Evolutionary conservation across 1,140 invertebrate genomes (phyloP), one percentile per base, ranked within the genome.

Genomic region (Saxidomus purpurata): DNA sequence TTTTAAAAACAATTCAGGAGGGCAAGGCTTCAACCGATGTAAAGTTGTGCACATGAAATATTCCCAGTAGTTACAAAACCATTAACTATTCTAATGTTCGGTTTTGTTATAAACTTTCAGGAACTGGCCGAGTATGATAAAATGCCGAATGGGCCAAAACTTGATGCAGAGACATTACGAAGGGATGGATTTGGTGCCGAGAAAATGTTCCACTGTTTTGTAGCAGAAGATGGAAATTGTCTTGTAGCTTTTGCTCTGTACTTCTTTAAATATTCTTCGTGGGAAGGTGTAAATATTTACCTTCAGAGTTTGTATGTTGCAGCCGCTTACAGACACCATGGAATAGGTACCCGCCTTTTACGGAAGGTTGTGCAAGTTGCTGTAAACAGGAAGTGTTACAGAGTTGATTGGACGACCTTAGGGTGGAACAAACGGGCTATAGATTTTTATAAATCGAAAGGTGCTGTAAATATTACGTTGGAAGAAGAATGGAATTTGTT

Each of bases 241-340:
- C 47, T 94, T 15, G 77, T 93, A 22, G 93, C 90, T 0, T 93
- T 93, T 79, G 90, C 86, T 4, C 63, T 94, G 36, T 94, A 91
- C 87, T 93, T 88, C 61, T 92, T 84, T 63, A 90, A 90, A 17
- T 94, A 94, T 82, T 95, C 93, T 4, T 93, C 94, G 0, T 94
- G 90, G 90, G 91, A 92, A 77, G 95, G 95, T 19, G 89, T 82
- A 28, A 87, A 74, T 22, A 63, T 94, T 11, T 93, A 95, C 82
- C 89, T 95, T 88, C 98, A 99, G 96, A 98, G 99, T 95, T 92
- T 99, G 40, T 98, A 98, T 95, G 97, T 99, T 0, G 96, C 97
- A 43, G 96, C 97, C 0, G 93, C 96, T 11, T 97, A 97, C 93
- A 96, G 98, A 59, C 96, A 96, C 0, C 96, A 96, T 43, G 97